These are phyloP conservation scores for Neomorphus geoffroyi DNA, from an alignment of 2,797 vertebrate genomes.

Conservation along the genomic window DNA sequence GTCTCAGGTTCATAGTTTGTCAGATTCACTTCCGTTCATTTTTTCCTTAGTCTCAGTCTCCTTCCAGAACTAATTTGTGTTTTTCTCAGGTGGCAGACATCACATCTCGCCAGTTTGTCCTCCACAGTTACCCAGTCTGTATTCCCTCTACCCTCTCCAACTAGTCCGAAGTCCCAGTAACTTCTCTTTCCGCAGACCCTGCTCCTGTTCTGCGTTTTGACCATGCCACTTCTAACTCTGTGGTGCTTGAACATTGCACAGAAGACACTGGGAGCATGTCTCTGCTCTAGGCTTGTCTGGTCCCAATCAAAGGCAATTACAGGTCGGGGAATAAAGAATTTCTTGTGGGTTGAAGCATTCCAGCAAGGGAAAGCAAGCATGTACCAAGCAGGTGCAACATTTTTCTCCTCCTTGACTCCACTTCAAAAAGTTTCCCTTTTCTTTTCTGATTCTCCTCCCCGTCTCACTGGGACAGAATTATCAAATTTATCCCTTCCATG, in stretches of 20 bases:
- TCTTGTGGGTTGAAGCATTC: not conserved
- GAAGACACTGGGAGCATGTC: not conserved
- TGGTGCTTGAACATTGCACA: not conserved
- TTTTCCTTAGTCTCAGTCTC: not conserved
- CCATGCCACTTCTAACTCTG: not conserved
- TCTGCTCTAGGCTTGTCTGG: not conserved
- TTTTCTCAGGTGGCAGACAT: not conserved
- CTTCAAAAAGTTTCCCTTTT: not conserved
- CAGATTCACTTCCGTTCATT: not conserved
- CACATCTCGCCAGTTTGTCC: accelerated
- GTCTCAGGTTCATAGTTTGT: not conserved
- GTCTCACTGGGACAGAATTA: conserved; percentile 17
- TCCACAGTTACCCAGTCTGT: not conserved
- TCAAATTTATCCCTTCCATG: conserved; percentile 7
- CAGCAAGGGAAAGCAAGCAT: not conserved
- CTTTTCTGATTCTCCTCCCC: too few relatives aligned
- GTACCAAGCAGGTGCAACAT: not conserved
- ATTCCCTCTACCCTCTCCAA: not conserved
- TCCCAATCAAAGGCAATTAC: not conserved
- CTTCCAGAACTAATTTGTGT: not conserved
- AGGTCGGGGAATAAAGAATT: not conserved
- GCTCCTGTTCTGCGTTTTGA: not conserved
- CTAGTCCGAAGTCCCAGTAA: not conserved
- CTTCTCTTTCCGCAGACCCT: not conserved
- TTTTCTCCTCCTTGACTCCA: not conserved